Percentiles rank a stretch among this genome's conserved stretches.
Conservation (phyloP, 2,113 vertebrate species). For the Lasiurus borealis region DNA sequence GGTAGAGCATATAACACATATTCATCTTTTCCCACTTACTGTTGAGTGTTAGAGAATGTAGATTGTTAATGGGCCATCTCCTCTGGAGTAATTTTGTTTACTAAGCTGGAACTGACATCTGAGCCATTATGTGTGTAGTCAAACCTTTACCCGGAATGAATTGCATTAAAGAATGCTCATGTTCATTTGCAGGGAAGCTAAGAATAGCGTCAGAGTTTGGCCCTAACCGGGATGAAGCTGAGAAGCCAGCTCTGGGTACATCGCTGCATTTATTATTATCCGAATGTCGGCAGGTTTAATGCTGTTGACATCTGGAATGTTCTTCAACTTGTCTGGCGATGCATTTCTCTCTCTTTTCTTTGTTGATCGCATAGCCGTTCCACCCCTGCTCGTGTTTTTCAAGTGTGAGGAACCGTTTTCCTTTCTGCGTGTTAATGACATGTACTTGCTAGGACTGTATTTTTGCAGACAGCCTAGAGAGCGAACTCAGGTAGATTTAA, state of each 20-base stretch:
- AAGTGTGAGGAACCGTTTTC: constrained; percentile 64
- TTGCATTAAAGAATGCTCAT: constrained; percentile 51
- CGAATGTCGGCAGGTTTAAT: constrained; percentile 56
- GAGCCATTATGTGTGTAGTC: constrained; percentile 46
- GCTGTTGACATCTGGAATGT: constrained; percentile 83
- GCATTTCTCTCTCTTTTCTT: constrained; percentile 70
- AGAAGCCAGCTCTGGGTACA: constrained; percentile 1
- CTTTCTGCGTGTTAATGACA: constrained; percentile 58
- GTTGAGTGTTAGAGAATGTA: constrained; percentile 73
- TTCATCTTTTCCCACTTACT: constrained; percentile 58
- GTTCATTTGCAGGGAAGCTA: constrained; percentile 66
- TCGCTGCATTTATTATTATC: constrained; percentile 67
- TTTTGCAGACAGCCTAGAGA: background rate
- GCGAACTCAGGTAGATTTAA: constrained; percentile 48
- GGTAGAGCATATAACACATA: constrained; percentile 44
- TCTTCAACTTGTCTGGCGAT: constrained; percentile 78
- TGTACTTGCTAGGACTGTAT: constrained; percentile 60
- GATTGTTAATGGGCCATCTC: constrained; percentile 57
- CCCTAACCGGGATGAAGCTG: constrained; percentile 59
- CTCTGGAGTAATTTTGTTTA: constrained; percentile 69
- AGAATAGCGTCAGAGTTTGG: constrained; percentile 61
- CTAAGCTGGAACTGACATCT: constrained; percentile 52
- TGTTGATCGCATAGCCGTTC: constrained; percentile 79
- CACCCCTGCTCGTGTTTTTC: constrained; percentile 70
- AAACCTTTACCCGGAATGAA: constrained; percentile 42